Base-by-base conservation (phyloP, 2,113 vertebrate genomes). In the Catagonus wagneri region DNA sequence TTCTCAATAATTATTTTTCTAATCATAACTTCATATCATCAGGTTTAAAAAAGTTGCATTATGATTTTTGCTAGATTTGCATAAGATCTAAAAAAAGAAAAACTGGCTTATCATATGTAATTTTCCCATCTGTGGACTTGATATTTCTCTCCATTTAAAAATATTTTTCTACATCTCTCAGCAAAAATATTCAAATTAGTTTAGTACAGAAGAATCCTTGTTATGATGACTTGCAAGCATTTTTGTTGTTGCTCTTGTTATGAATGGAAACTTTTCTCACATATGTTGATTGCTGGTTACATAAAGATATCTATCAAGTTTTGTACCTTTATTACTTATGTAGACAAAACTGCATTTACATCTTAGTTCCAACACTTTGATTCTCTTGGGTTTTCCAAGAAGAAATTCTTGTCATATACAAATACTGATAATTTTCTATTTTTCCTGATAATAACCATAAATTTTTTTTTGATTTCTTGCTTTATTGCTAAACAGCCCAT, bases 111-210 rank as follows among this genome's bases (percentile, higher is more conserved):
- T 86, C 97, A 91, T 96, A 96, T 96, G 91, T 79, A 95, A 32
- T 85, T 92, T 97, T 96, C 54, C 95, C 97, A 97, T 98, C 96
- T 98, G 97, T 96, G 68, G 58, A 94, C 91, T 96, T 97, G 90
- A 69, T 95, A 95, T 91, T 58, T 93, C 78, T 97, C 72, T 96
- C 79, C 86, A 93, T 90, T 96, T 97, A 94, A 81, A 95, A 94
- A 68, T 68, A 71, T 87, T 96, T 63, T 93, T 97, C 80, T 90
- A 32, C 78, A 72, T 92, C 34, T 93, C 81, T 96, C 81, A 87
- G 75, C 83, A 95, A 96, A 95, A 94, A 60, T 81, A 93, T 66
- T 94, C 84, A 96, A 74, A 96, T 95, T 93, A 78, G 32, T 68
- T 96, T n/a, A 68, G 25, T 71, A 85, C 39, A 50, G 63, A 91